These are phyloP conservation scores for Eupithecia subfuscata DNA, from an alignment of 2,888 invertebrate species.

Conservation along the genomic window DNA sequence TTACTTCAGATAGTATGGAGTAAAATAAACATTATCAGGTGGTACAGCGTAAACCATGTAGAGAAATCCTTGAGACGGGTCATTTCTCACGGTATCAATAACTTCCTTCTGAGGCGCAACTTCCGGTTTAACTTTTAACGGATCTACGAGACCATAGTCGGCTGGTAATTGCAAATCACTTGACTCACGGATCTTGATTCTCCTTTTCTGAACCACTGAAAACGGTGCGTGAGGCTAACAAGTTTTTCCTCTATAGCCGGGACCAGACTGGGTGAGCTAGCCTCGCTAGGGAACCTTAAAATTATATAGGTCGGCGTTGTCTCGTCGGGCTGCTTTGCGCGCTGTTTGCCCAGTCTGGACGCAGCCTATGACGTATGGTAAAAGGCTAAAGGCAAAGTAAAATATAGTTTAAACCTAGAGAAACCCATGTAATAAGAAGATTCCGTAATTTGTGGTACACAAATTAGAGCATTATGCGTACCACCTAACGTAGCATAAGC, in stretches of 20 bases:
- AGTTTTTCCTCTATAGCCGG: not conserved
- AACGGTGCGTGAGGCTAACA: not conserved
- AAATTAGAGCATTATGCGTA: not conserved
- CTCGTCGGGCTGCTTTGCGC: not conserved
- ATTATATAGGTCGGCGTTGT: not conserved
- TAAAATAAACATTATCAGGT: conserved; percentile 88
- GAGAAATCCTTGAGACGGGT: conserved; percentile 86
- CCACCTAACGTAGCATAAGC: not conserved
- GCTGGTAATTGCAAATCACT: conserved; percentile 33
- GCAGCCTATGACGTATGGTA: not conserved
- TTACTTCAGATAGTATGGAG: conserved; percentile 90
- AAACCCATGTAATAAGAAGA: not conserved
- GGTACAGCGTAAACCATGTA: conserved; percentile 91
- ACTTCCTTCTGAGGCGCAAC: conserved; percentile 76
- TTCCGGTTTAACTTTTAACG: conserved; percentile 72
- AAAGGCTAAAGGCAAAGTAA: not conserved
- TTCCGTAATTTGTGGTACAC: not conserved
- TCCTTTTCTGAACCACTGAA: conserved; percentile 51
- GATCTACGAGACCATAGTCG: conserved; percentile 52
- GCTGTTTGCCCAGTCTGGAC: not conserved
- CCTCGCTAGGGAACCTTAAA: not conserved
- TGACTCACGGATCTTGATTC: conserved; percentile 58
- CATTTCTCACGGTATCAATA: conserved; percentile 78
- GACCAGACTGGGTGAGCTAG: not conserved
- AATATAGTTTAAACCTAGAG: not conserved